Evolutionary conservation across 2,113 vertebrate genomes (phyloP), one percentile per base, ranked within the genome.

Genomic region (Glaucomys volans): DNA sequence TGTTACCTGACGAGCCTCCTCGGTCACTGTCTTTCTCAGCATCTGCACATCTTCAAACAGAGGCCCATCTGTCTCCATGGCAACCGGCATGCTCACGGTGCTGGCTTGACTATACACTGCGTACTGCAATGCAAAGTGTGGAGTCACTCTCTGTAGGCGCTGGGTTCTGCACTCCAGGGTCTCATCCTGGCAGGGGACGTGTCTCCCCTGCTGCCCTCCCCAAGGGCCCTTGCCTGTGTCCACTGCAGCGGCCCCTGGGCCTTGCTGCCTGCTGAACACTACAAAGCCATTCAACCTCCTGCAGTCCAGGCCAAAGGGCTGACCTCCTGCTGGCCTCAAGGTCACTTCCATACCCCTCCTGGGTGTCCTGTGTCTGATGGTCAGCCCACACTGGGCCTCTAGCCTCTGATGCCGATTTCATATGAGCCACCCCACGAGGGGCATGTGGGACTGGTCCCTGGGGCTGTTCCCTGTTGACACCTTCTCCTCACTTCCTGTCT

Each of bases 31-130:
- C 98, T 99, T 99, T 98, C 99, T 99, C 95, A 99, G 98, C 97
- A 98, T 98, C 98, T 99, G 98, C 97, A 99, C 98, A 96, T 99
- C 99, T 89, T 99, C 99, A 91, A 99, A 98, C 98, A 99, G 98
- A 76, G 99, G 99, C 54, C 99, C 99, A 24, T 99, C 99, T 93
- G 99, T 99, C 98, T 99, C 99, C 99, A 99, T 99, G 96, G 99
- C 99, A 98, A 99, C 99, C 66, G 99, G 99, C 98, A 99, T 97
- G 97, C 98, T 99, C 98, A 99, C 91, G 98, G 98, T 97, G 97
- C 98, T 97, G 2, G 99, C 98, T 97, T 99, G 99, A 74, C 99
- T 98, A 95, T 98, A 99, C 83, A 98, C 96, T 96, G 99, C 82
- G 95, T 99, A 99, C 99, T 99, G 97, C 95, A 98, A 97, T 69